phyloP scores from a whole-genome alignment of 2,113 vertebrate species.

The Hiodon alosoides region DNA sequence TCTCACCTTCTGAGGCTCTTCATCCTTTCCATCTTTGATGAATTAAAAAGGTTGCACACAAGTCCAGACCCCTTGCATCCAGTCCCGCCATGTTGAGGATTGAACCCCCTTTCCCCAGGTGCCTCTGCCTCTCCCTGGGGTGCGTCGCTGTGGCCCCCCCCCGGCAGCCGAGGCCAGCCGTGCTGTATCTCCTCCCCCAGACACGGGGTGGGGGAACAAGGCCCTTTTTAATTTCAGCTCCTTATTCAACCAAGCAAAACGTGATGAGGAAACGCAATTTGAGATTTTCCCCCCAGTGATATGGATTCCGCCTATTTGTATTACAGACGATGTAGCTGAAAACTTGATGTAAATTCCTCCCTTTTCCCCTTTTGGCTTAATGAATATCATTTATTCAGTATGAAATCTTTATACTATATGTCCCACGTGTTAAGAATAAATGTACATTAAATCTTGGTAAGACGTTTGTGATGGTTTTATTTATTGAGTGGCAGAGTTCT shows the following conservation, averaged over 20 bases:
- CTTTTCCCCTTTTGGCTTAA: slow-evolving; percentile 97
- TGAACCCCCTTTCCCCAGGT: slow-evolving; percentile 48
- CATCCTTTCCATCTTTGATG: slow-evolving; percentile 57
- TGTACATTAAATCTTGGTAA: slow-evolving; percentile 99
- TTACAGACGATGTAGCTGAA: slow-evolving; percentile 99
- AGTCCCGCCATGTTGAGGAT: slow-evolving; percentile 52
- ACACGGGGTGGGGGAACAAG: slow-evolving; percentile 74
- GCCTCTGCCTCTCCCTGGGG: slow-evolving; percentile 38
- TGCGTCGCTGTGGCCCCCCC: slow-evolving; percentile 64
- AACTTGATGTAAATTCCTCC: slow-evolving; percentile 99
- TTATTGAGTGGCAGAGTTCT: slow-evolving; percentile 38
- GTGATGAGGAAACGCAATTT: slow-evolving; percentile 87
- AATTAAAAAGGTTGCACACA: slow-evolving; percentile 51
- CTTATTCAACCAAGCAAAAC: slow-evolving; percentile 64
- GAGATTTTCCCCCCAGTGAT: slow-evolving; percentile 85
- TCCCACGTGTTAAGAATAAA: slow-evolving; percentile 99
- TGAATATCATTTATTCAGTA: slow-evolving; percentile 99
- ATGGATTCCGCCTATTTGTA: slow-evolving; percentile 99
- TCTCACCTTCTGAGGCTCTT: slow-evolving; percentile 69
- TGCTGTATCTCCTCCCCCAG: slow-evolving; percentile 81
- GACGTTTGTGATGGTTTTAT: slow-evolving; percentile 90
- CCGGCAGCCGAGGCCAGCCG: slow-evolving; percentile 61
- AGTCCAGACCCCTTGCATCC: slow-evolving; percentile 39
- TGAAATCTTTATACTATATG: slow-evolving; percentile 99
- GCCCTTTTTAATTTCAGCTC: slow-evolving; percentile 79